Evolutionary conservation across 2,797 vertebrate species (phyloP).

Genomic region (Bovichtus variegatus): DNA sequence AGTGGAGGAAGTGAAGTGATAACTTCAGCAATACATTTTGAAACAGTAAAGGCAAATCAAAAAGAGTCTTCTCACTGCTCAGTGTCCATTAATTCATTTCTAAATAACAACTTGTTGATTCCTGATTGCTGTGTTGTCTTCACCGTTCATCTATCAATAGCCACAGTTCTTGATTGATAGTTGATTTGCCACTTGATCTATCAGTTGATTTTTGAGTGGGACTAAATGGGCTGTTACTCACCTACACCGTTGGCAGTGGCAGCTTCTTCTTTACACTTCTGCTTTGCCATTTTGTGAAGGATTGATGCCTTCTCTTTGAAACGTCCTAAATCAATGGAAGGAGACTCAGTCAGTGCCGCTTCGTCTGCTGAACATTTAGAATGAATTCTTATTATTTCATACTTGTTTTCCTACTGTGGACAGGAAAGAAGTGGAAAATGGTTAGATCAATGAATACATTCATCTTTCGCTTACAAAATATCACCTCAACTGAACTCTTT

Average conservation of each 20-base stretch:
- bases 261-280: constrained; percentile 91
- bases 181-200: constrained; percentile 6
- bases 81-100: background rate
- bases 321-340: constrained; percentile 83
- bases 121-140: background rate
- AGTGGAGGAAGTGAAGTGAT: background rate
- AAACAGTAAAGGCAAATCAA: background rate
- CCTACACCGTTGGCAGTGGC: constrained; percentile 89
- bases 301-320: constrained; percentile 97
- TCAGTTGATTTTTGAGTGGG: background rate
- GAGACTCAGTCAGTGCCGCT: background rate
- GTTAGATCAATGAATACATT: background rate
- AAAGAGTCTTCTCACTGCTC: background rate
- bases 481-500: background rate
- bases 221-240: constrained; percentile 57
- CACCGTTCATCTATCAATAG: background rate
- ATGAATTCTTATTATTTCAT: background rate
- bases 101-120: background rate
- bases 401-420: background rate
- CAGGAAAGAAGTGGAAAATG: background rate
- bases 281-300: constrained; percentile 97
- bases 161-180: background rate
- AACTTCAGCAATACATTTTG: background rate
- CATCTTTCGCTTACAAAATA: background rate
- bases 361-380: background rate